phyloP scores from a whole-genome alignment of 1,140 invertebrate genomes.

The Paralvinella palmiformis region DNA sequence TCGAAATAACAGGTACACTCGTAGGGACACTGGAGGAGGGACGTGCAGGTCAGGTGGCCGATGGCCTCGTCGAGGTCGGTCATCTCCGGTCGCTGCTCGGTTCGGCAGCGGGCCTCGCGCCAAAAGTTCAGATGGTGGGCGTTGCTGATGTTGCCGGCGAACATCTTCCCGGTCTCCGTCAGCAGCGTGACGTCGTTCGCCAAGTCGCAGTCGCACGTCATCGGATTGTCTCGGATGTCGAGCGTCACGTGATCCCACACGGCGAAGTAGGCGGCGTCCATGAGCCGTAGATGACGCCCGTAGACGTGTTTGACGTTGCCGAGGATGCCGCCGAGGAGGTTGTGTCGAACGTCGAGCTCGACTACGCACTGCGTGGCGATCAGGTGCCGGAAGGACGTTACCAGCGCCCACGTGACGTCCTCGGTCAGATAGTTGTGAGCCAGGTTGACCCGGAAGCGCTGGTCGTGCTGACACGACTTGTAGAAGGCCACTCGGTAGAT shows the following conservation, averaged over 20 bases:
- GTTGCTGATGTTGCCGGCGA: neutral
- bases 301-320: neutral
- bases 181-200: neutral
- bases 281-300: neutral
- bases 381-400: slow-evolving; percentile 9
- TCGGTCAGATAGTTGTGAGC: neutral
- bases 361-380: neutral
- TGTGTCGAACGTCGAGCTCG: neutral
- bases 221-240: neutral
- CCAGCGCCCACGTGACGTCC: slow-evolving; percentile 1
- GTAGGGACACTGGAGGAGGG: neutral
- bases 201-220: neutral
- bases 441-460: neutral
- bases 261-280: neutral
- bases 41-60: neutral
- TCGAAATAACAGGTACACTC: neutral
- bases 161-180: neutral
- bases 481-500: slow-evolving; percentile 19
- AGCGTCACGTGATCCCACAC: neutral
- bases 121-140: neutral
- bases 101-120: neutral
- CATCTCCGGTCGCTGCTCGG: neutral
- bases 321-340: neutral
- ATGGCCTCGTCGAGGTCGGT: neutral
- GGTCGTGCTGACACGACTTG: slow-evolving; percentile 4